Percentiles rank a stretch among this genome's conserved stretches.
Evolutionary conservation across 1,140 invertebrate genomes (phyloP).

Genomic region (Drosophila ercepeae): DNA sequence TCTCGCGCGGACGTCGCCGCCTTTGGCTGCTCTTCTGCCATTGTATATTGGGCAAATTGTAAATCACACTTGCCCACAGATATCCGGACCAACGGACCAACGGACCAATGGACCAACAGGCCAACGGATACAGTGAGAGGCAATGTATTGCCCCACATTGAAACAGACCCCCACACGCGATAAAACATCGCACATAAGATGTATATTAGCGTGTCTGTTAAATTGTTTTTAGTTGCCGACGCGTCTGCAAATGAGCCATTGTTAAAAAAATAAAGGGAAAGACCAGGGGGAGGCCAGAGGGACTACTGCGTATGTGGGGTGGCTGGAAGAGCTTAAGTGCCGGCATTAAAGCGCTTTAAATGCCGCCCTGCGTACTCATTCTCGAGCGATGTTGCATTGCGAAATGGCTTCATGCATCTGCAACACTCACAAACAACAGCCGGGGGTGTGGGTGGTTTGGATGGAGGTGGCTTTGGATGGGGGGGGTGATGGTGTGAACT

Average conservation of each 20-base stretch:
- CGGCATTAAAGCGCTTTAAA: conserved; percentile 66
- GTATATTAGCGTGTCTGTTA: conserved; percentile 71
- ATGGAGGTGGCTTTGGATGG: neutral
- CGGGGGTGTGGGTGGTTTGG: neutral
- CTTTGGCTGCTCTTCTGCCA: conserved; percentile 16
- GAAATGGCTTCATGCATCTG: conserved; percentile 49
- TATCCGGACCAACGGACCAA: conserved; percentile 14
- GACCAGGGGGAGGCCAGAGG: neutral
- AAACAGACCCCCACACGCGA: conserved; percentile 13
- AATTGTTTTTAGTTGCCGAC: conserved; percentile 76
- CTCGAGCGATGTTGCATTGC: conserved; percentile 47
- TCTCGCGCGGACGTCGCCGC: conserved; percentile 23
- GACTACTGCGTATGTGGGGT: neutral
- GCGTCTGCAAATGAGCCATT: conserved; percentile 78
- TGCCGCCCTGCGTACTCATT: conserved; percentile 45
- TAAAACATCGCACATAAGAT: conserved; percentile 52
- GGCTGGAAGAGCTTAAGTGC: conserved; percentile 30
- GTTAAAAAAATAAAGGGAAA: conserved; percentile 28
- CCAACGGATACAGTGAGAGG: conserved; percentile 3
- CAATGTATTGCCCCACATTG: conserved; percentile 40
- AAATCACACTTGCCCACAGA: conserved; percentile 68
- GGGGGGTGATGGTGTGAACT: conserved; percentile 41
- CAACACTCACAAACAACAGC: conserved; percentile 8
- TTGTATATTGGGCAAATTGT: conserved; percentile 60
- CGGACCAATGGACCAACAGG: neutral